Conservation (phyloP, 2,113 vertebrate species). For the Heterotilapia buettikoferi region DNA sequence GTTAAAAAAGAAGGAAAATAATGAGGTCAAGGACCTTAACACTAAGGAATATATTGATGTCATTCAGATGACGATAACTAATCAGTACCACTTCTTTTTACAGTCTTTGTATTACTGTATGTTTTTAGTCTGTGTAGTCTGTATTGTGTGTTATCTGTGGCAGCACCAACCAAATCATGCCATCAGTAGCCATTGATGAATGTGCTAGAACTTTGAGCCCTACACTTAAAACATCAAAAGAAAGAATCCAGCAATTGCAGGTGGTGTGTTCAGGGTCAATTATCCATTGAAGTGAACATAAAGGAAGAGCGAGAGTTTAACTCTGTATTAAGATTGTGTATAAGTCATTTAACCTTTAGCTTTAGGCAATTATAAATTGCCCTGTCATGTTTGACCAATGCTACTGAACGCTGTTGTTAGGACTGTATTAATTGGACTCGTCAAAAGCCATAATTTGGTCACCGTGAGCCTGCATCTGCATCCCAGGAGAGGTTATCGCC, state of each 20-base stretch:
- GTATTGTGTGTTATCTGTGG: background rate
- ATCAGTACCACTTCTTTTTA: background rate
- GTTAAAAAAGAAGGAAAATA: background rate
- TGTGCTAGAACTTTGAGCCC: background rate
- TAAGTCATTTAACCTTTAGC: conserved; percentile 56
- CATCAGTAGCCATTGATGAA: background rate
- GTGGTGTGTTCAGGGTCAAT: background rate
- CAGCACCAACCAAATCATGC: background rate
- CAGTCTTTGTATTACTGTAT: background rate
- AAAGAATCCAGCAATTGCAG: conserved; percentile 15
- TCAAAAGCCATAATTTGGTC: conserved; percentile 38
- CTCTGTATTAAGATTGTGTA: conserved; percentile 12
- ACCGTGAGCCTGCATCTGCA: background rate
- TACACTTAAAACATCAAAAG: background rate
- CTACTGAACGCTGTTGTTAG: conserved; percentile 34
- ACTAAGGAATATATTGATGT: background rate
- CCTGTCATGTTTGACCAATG: conserved; percentile 38
- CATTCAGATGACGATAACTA: background rate
- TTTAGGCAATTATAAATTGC: conserved; percentile 43
- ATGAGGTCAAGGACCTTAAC: background rate
- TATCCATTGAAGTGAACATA: background rate
- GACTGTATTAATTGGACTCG: conserved; percentile 44
- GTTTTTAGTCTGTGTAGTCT: background rate
- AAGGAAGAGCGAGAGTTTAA: conserved; percentile 1
- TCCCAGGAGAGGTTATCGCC: conserved; percentile 41